A percentile compares a stretch with the other conserved stretches of the same genome.
Conservation (phyloP, 1,140 invertebrate genomes). For the Bombus turneri region DNA sequence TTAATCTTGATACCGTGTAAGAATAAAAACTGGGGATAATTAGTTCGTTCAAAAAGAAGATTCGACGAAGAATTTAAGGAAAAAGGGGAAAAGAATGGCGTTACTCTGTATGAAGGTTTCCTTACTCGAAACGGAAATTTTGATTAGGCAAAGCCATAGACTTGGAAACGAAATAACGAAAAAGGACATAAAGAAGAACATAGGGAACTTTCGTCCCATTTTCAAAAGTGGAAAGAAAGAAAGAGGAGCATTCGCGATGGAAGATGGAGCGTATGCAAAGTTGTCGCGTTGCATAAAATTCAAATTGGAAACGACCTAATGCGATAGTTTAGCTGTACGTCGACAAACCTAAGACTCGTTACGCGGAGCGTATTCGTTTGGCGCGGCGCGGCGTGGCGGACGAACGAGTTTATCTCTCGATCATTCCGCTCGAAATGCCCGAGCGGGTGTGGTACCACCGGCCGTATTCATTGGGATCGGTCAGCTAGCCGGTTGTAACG, state of each 20-base stretch:
- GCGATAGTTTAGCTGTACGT: slow-evolving; percentile 29
- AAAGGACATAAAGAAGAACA: too few species aligned
- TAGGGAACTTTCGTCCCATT: not conserved
- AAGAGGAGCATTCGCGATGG: not conserved
- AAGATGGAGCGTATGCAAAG: not conserved
- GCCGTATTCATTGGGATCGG: slow-evolving; percentile 65
- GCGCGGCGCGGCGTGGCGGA: slow-evolving; percentile 21
- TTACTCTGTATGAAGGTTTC: too few species aligned
- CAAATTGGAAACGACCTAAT: slow-evolving; percentile 45
- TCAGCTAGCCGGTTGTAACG: slow-evolving; percentile 70
- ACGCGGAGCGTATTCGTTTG: slow-evolving; percentile 43
- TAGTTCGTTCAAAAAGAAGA: too few species aligned
- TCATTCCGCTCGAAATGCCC: slow-evolving; percentile 71
- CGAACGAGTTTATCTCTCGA: slow-evolving; percentile 66
- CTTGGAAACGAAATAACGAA: too few species aligned
- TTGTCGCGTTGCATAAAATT: slow-evolving; percentile 46
- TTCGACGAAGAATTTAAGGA: too few species aligned
- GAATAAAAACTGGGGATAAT: too few species aligned
- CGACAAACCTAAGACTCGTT: slow-evolving; percentile 45
- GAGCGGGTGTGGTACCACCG: slow-evolving; percentile 68
- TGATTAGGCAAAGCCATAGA: too few species aligned
- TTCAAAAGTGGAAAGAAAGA: not conserved
- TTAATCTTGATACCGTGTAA: too few species aligned
- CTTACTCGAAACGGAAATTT: too few species aligned
- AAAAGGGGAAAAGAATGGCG: too few species aligned